These are phyloP conservation scores for Sipha flava DNA, from an alignment of 1,140 invertebrate genomes.

Conservation along the genomic window DNA sequence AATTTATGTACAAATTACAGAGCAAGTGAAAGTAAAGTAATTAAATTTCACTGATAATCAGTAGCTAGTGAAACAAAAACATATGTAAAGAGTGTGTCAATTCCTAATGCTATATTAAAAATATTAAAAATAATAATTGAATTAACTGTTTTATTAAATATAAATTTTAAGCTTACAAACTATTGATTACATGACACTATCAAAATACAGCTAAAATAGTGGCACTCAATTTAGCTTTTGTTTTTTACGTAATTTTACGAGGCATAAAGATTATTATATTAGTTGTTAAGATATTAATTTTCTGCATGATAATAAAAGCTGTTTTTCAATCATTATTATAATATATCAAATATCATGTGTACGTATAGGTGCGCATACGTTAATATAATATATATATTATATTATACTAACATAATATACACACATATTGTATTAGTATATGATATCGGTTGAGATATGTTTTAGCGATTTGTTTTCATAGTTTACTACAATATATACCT, in stretches of 20 bases:
- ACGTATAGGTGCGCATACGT: too few species aligned
- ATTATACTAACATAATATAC: too few species aligned
- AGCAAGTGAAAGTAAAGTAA: conserved; percentile 73
- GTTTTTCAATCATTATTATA: too few species aligned
- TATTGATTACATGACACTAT: conserved; percentile 54
- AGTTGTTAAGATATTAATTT: conserved; percentile 59
- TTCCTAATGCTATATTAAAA: conserved; percentile 70
- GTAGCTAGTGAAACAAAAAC: conserved; percentile 84
- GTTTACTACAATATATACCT: too few species aligned
- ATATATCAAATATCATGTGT: too few species aligned
- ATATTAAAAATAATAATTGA: conserved; percentile 11
- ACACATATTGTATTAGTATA: too few species aligned
- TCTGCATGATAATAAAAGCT: conserved; percentile 50
- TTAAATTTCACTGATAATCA: conserved; percentile 87
- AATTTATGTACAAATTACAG: conserved; percentile 92
- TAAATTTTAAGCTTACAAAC: not conserved
- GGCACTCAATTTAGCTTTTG: conserved; percentile 62
- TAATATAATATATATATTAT: too few species aligned
- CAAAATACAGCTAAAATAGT: conserved; percentile 64
- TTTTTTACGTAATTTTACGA: conserved; percentile 61
- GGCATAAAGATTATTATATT: conserved; percentile 61
- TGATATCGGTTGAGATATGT: too few species aligned
- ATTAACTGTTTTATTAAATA: not conserved
- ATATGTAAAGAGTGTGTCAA: conserved; percentile 77
- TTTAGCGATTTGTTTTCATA: too few species aligned